Evolutionary conservation across 2,113 vertebrate genomes (phyloP).

Genomic region (Raja brachyura): DNA sequence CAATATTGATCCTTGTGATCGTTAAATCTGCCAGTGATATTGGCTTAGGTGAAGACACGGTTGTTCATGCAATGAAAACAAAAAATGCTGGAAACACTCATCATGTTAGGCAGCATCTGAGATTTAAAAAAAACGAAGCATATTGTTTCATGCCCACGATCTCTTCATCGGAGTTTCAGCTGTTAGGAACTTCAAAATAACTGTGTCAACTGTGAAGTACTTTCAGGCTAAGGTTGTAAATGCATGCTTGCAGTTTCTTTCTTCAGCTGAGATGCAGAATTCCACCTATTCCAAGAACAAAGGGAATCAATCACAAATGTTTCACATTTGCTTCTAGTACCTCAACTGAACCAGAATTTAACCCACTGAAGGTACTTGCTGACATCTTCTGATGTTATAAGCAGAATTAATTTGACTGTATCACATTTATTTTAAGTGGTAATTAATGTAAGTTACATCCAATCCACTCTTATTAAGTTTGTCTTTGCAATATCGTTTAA

Average conservation of each 20-base stretch:
- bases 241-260: neutral
- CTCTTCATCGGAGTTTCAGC: too few species aligned
- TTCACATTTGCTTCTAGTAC: neutral
- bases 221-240: neutral
- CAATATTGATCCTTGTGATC: too few species aligned
- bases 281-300: neutral
- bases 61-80: too few species aligned
- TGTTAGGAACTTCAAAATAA: neutral
- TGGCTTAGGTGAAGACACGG: too few species aligned
- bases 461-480: neutral
- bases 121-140: too few species aligned
- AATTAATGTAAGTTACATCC: slow-evolving; percentile 1
- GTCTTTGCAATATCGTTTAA: neutral
- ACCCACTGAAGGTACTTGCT: neutral
- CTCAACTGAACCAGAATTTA: neutral
- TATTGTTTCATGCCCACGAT: too few species aligned
- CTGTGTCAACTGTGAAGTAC: neutral
- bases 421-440: slow-evolving; percentile 3
- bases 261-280: neutral
- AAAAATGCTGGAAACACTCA: too few species aligned
- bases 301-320: neutral
- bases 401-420: neutral
- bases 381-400: neutral
- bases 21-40: too few species aligned
- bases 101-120: too few species aligned